A percentile compares a stretch with the other conserved stretches of the same genome.
Conservation (phyloP, 1,140 invertebrate genomes). For the Lordiphosa mommai region DNA sequence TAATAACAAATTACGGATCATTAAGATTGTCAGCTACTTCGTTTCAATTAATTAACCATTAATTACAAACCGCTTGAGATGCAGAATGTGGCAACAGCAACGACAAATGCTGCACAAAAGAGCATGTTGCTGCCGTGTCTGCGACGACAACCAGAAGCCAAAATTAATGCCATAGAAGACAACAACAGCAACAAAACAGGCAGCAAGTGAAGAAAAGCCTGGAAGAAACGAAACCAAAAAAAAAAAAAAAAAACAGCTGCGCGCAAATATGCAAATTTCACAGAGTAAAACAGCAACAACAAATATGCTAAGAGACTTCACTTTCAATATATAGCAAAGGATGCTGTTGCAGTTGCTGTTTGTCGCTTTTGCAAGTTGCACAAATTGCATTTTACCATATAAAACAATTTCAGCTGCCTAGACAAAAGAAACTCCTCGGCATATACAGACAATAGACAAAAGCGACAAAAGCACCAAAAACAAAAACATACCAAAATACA, state of each 20-base stretch:
- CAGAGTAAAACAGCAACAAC: conserved; percentile 67
- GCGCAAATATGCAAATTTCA: conserved; percentile 73
- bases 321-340: conserved; percentile 76
- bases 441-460: conserved; percentile 46
- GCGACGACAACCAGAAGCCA: conserved; percentile 55
- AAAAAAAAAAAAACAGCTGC: conserved; percentile 68
- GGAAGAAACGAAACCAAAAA: conserved; percentile 9
- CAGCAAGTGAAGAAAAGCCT: conserved; percentile 66
- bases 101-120: conserved; percentile 67
- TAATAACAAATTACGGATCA: conserved; percentile 78
- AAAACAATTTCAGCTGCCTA: conserved; percentile 68
- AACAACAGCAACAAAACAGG: conserved; percentile 26
- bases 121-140: conserved; percentile 22
- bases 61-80: conserved; percentile 74
- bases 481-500: conserved; percentile 32
- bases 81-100: conserved; percentile 76
- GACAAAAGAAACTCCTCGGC: conserved; percentile 64
- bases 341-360: conserved; percentile 65
- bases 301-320: conserved; percentile 77
- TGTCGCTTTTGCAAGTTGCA: conserved; percentile 75
- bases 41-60: conserved; percentile 78
- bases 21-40: conserved; percentile 78
- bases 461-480: conserved; percentile 60
- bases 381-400: conserved; percentile 78
- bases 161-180: conserved; percentile 74